Percentiles rank a stretch among this genome's conserved stretches.
These are phyloP conservation scores for Odontesthes bonariensis DNA, from an alignment of 2,113 vertebrate species.

Conservation along the genomic window DNA sequence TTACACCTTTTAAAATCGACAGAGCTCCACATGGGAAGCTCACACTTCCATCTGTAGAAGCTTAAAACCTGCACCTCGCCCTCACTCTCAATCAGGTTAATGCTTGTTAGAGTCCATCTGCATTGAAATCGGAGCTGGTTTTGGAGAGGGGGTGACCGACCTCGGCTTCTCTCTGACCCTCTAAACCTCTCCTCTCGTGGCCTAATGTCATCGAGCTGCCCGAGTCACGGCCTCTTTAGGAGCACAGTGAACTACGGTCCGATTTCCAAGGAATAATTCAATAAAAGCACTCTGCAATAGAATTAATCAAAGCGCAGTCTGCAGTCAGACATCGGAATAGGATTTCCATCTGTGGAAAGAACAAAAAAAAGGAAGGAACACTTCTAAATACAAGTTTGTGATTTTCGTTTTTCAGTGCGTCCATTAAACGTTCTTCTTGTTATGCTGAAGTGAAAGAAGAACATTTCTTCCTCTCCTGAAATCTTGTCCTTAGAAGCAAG, in stretches of 20 bases:
- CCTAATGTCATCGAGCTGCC: constrained; percentile 59
- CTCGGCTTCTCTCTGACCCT: constrained; percentile 48
- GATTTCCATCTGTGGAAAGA: constrained; percentile 24
- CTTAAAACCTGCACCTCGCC: constrained; percentile 33
- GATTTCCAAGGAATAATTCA: constrained; percentile 4
- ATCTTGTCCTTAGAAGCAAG: too few relatives aligned
- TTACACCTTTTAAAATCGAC: constrained; percentile 17
- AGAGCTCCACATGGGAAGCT: constrained; percentile 8
- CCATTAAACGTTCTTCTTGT: constrained; percentile 13
- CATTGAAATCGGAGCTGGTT: constrained; percentile 58
- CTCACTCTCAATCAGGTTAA: constrained; percentile 40
- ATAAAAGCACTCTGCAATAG: not conserved
- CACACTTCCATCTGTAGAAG: constrained; percentile 44
- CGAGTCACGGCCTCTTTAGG: constrained; percentile 8
- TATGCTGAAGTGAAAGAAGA: not conserved
- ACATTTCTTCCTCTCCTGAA: too few relatives aligned
- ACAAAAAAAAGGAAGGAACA: not conserved
- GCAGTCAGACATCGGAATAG: constrained; percentile 10
- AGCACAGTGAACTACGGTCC: constrained; percentile 7
- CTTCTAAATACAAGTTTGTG: not conserved
- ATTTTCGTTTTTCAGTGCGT: not conserved
- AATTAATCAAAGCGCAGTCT: not conserved
- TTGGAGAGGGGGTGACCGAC: constrained; percentile 13
- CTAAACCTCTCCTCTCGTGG: constrained; percentile 21
- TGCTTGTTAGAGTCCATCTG: constrained; percentile 63